Evolutionary conservation across 2,797 vertebrate genomes (phyloP), one percentile per base, ranked within the genome.

Genomic region (Eutrigla gurnardus): DNA sequence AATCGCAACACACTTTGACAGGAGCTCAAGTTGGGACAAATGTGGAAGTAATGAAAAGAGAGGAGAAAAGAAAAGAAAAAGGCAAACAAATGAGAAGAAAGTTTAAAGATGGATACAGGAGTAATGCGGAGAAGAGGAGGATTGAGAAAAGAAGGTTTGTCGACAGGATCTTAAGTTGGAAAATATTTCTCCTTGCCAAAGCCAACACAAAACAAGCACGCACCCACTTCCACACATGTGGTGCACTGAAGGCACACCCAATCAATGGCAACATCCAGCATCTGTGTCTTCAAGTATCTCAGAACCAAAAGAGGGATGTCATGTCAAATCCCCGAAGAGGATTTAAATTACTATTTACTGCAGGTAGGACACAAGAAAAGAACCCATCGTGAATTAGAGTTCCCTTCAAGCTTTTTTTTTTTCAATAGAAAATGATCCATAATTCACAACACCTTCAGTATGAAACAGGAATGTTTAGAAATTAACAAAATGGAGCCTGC

Each of bases 401-500:
- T 73, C 60, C 81, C 86, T 81, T 85, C 86, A 91, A 88, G 76
- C 75, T 75, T 78, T 72, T 74, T 76, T 76, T 72, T 74, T 77
- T 86, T 81, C 80, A 88, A 87, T 80, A 85, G 89, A 84, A 90
- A 92, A 84, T 77, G 65, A 87, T 88, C 85, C 88, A 78, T 79
- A 86, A 89, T 88, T 88, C 85, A 90, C 25, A 92, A 90, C 81
- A 87, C 83, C 79, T 82, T 68, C 68, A 73, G 81, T 73, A 84
- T 81, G 75, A 86, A 89, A 88, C 71, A 77, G 65, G 67, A 86
- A 82, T 89, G 89, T 91, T 92, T 88, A 75, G 88, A 92, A 89
- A 85, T 86, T 75, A 88, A 92, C 90, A 92, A 90, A 92, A 91
- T 91, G 88, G 88, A 92, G 80, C 81, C 89, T 80, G 81, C 80